Percentiles rank a stretch among this genome's conserved stretches.
Evolutionary conservation across 2,797 vertebrate species (phyloP).

Genomic region (Falco biarmicus): DNA sequence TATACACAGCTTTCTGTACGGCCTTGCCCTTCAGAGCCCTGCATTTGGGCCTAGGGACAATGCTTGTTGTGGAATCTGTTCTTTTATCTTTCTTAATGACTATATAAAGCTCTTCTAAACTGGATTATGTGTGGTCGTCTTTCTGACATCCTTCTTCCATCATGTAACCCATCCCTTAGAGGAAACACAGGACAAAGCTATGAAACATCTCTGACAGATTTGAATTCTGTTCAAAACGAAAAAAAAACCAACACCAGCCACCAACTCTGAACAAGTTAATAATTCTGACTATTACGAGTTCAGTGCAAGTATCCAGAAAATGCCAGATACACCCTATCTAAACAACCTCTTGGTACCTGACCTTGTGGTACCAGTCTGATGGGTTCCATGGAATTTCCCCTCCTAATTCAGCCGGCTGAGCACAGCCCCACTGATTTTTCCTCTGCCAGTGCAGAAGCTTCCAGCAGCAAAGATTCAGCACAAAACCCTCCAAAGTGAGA

Average conservation of each 20-base stretch:
- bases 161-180: background rate
- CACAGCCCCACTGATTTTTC: background rate
- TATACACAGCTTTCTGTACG: background rate
- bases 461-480: background rate
- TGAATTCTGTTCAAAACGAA: background rate
- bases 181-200: background rate
- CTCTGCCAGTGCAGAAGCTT: background rate
- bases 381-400: background rate
- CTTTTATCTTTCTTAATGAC: background rate
- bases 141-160: background rate
- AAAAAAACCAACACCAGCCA: background rate
- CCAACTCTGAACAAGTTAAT: background rate
- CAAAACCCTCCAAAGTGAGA: background rate
- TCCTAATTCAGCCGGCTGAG: background rate
- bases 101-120: background rate
- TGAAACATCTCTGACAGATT: background rate
- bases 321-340: background rate
- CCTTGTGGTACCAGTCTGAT: constrained; percentile 13
- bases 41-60: background rate
- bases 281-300: background rate
- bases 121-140: background rate
- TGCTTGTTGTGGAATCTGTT: background rate
- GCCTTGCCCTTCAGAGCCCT: background rate
- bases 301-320: constrained; percentile 1
- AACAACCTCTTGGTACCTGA: background rate